phyloP scores from a whole-genome alignment of 2,888 invertebrate species.

The Octodonta nipae region DNA sequence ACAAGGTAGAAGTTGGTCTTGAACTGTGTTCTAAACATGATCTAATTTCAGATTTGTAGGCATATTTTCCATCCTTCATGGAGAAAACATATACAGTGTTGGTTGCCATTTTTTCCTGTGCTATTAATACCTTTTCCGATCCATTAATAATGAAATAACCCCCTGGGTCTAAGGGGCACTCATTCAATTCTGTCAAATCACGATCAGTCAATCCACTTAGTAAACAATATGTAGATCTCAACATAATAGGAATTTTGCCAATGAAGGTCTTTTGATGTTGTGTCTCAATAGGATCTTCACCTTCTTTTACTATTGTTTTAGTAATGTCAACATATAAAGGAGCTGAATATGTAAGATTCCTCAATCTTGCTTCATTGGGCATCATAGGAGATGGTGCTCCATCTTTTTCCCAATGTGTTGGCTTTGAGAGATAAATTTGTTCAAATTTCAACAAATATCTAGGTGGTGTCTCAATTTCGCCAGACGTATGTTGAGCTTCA shows the following conservation, averaged over 20 bases:
- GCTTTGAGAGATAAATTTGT: constrained; percentile 97
- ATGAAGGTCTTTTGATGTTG: constrained; percentile 65
- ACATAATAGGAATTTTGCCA: constrained; percentile 97
- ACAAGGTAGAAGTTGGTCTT: constrained; percentile 90
- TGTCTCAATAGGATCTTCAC: constrained; percentile 75
- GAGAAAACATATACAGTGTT: constrained; percentile 99
- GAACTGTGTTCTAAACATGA: constrained; percentile 87
- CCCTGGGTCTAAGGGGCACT: constrained; percentile 97
- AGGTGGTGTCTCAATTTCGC: constrained; percentile 82
- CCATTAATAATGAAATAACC: constrained; percentile 99
- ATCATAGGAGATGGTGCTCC: constrained; percentile 99
- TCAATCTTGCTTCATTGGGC: constrained; percentile 95
- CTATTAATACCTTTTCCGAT: constrained; percentile 85
- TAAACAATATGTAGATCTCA: constrained; percentile 92
- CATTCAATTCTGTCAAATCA: constrained; percentile 97
- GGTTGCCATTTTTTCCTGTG: constrained; percentile 99
- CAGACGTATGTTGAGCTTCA: constrained; percentile 91
- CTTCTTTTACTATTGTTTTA: constrained; percentile 86
- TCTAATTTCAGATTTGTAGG: constrained; percentile 94
- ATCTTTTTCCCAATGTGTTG: constrained; percentile 99
- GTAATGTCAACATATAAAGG: constrained; percentile 98
- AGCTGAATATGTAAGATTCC: constrained; percentile 95
- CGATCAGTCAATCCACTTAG: constrained; percentile 90
- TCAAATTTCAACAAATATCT: constrained; percentile 92
- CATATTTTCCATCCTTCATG: constrained; percentile 99